A percentile compares a stretch with the other conserved stretches of the same genome.
These are phyloP conservation scores for Phrynocephalus forsythii DNA, from an alignment of 2,797 vertebrate species.

Conservation along the genomic window DNA sequence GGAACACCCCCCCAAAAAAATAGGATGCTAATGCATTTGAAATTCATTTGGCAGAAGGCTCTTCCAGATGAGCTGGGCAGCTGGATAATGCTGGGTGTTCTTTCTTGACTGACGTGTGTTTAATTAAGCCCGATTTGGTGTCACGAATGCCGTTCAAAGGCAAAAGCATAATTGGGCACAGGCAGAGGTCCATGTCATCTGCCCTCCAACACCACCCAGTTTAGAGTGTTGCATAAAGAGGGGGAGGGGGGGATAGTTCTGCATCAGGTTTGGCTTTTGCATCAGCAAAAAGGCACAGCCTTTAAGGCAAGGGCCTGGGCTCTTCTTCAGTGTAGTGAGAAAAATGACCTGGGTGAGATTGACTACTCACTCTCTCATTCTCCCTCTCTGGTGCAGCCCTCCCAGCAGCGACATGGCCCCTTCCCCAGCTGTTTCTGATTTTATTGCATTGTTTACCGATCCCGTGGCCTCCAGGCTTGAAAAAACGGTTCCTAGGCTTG, in stretches of 20 bases:
- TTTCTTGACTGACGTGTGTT: constrained; percentile 64
- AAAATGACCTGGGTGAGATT: no score
- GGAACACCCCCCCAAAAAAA: constrained; percentile 52
- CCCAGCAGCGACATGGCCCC: no score
- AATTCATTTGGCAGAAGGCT: constrained; percentile 44
- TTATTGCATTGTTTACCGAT: no score
- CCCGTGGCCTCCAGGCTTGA: no score
- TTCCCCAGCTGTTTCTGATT: no score
- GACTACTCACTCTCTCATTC: neutral
- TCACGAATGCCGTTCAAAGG: constrained; percentile 37
- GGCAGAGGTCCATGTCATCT: constrained; percentile 38
- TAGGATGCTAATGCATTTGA: constrained; percentile 41
- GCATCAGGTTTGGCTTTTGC: neutral
- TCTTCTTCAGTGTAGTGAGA: no score
- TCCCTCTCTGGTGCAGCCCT: neutral
- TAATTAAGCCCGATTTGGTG: constrained; percentile 62
- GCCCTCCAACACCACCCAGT: neutral
- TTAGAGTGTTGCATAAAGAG: neutral
- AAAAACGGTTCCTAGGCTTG: no score
- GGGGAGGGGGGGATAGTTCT: neutral
- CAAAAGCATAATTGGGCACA: constrained; percentile 47
- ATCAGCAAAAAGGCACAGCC: neutral
- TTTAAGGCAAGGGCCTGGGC: no score
- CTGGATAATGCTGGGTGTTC: constrained; percentile 50
- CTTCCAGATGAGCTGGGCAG: constrained; percentile 49